Conservation (phyloP, 2,888 invertebrate genomes). For the Xestia xanthographa region DNA sequence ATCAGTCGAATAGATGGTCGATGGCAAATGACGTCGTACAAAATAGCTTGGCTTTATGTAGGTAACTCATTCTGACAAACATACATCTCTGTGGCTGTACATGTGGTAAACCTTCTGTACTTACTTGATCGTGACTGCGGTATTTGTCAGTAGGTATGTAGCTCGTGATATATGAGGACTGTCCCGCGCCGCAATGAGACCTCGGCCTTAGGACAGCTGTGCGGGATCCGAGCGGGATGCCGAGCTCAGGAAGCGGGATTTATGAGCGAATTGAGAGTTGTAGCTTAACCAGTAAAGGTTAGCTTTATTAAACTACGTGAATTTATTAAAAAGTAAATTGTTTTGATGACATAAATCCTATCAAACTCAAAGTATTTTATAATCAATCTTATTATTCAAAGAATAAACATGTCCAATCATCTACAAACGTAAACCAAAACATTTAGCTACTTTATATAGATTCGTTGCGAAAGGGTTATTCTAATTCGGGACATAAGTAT, state of each 20-base stretch:
- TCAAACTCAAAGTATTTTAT: background rate
- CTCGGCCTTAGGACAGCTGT: conserved; percentile 10
- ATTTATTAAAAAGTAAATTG: background rate
- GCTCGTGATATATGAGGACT: conserved; percentile 30
- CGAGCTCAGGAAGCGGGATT: background rate
- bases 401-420: background rate
- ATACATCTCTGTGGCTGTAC: background rate
- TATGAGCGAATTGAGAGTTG: background rate
- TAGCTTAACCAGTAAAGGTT: background rate
- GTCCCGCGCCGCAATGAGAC: conserved; percentile 2
- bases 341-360: background rate
- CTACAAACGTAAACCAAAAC: conserved; percentile 6
- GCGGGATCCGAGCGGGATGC: background rate
- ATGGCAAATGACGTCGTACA: background rate
- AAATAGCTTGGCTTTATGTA: background rate
- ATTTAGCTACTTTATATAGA: conserved; percentile 8
- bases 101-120: background rate
- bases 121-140: background rate
- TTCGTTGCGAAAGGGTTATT: conserved; percentile 29
- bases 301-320: background rate
- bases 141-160: conserved; percentile 25
- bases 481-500: conserved; percentile 30
- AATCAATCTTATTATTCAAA: background rate
- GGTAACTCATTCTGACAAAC: too few relatives aligned
- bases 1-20: background rate